Evolutionary conservation across 1,140 invertebrate genomes (phyloP).

Genomic region (Laupala kohalensis): DNA sequence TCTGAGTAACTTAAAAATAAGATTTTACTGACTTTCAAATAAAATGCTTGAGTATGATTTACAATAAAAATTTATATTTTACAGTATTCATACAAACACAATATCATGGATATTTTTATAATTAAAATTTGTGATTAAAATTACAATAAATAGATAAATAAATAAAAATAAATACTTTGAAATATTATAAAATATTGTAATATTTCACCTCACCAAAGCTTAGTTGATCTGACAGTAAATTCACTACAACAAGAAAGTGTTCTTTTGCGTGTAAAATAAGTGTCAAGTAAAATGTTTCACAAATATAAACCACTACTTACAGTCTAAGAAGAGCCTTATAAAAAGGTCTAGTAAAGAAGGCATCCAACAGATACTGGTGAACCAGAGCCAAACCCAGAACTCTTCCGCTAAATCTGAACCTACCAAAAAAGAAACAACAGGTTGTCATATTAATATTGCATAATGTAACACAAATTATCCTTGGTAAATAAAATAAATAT

Average conservation of each 20-base stretch:
- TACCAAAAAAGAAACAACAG: slow-evolving; percentile 26
- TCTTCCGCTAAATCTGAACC: slow-evolving; percentile 89
- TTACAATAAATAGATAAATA: not conserved
- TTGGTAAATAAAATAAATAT: not conserved
- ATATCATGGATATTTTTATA: too few species aligned
- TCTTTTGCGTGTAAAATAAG: too few species aligned
- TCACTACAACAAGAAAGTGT: too few species aligned
- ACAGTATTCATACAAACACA: not conserved
- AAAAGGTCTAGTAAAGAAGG: slow-evolving; percentile 92
- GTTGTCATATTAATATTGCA: not conserved
- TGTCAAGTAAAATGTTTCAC: too few species aligned
- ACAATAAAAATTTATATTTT: not conserved
- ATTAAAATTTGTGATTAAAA: not conserved
- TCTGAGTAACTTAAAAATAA: too few species aligned
- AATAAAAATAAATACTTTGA: too few species aligned
- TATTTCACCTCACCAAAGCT: too few species aligned
- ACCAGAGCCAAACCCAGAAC: slow-evolving; percentile 87
- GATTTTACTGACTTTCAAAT: too few species aligned
- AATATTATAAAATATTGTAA: too few species aligned
- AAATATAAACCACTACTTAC: slow-evolving; percentile 37
- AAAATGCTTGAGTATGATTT: too few species aligned
- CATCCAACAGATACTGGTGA: slow-evolving; percentile 91
- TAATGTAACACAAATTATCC: not conserved
- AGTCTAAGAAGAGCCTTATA: slow-evolving; percentile 87
- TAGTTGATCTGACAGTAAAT: too few species aligned